Percentiles rank a stretch among this genome's conserved stretches.
phyloP scores from a whole-genome alignment of 2,113 vertebrate species.

The Chlorodrepanis virens region DNA sequence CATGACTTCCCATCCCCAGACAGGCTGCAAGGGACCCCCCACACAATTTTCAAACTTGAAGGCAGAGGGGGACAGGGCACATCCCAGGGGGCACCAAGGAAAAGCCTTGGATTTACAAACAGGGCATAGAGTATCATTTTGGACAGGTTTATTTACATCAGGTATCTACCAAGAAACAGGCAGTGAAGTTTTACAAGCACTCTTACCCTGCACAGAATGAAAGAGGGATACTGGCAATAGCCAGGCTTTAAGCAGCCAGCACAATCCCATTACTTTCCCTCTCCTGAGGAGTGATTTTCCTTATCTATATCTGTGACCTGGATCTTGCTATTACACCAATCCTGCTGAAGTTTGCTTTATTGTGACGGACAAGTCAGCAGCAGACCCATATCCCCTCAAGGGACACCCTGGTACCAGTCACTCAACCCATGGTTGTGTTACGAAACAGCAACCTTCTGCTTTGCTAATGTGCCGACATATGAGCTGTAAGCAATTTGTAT shows the following conservation, averaged over 20 bases:
- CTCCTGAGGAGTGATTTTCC: neutral
- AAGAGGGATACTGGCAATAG: neutral
- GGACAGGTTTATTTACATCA: neutral
- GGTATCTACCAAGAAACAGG: neutral
- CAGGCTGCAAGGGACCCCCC: neutral
- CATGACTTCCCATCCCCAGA: neutral
- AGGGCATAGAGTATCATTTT: neutral
- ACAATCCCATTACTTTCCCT: neutral
- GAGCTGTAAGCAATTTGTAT: neutral
- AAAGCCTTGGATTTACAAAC: neutral
- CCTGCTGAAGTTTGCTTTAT: neutral
- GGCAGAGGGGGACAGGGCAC: neutral
- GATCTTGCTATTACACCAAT: neutral
- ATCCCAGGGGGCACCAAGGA: neutral
- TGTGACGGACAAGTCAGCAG: neutral
- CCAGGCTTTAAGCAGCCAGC: neutral
- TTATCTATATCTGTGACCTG: neutral
- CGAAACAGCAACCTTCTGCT: conserved; percentile 7
- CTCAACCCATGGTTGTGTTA: neutral
- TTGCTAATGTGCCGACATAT: neutral
- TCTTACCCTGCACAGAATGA: neutral
- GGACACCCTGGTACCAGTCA: neutral
- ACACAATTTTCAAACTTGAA: neutral
- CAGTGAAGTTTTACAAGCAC: neutral
- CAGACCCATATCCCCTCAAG: neutral